These are phyloP conservation scores for Scleropages formosus DNA, from an alignment of 2,797 vertebrate genomes.

Conservation along the genomic window DNA sequence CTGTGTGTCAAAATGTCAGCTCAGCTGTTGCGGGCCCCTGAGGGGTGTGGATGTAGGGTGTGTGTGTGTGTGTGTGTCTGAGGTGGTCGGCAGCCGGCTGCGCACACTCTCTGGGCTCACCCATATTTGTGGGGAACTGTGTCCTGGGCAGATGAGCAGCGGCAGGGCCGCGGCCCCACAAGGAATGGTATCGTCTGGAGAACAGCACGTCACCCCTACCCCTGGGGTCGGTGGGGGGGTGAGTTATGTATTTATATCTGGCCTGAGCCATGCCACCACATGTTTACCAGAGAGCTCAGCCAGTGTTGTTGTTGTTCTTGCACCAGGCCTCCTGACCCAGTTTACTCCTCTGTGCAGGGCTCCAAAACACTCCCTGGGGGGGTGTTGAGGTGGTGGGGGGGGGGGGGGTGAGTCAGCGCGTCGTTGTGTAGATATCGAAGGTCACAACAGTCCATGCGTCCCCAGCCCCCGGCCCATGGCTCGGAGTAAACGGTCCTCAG, in stretches of 20 bases:
- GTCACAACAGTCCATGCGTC: neutral
- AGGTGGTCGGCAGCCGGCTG: neutral
- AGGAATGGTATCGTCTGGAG: conserved; percentile 33
- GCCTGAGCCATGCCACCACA: conserved; percentile 27
- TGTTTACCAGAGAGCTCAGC: conserved; percentile 31
- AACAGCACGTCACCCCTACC: conserved; percentile 3
- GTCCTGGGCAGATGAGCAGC: conserved; percentile 37
- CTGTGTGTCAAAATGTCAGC: conserved; percentile 9
- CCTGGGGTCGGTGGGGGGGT: neutral
- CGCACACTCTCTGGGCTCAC: no score
- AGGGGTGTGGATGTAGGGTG: neutral
- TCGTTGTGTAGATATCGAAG: neutral
- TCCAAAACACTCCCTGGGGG: conserved; percentile 3
- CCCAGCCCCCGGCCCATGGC: neutral
- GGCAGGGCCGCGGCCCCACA: conserved; percentile 35
- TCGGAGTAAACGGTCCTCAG: neutral
- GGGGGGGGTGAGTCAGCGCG: neutral
- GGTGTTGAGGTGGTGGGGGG: neutral
- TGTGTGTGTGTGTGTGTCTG: neutral
- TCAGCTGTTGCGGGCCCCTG: neutral
- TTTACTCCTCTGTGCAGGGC: neutral
- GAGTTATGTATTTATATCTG: conserved; percentile 40
- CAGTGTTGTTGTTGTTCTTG: conserved; percentile 23
- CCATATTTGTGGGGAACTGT: conserved; percentile 2
- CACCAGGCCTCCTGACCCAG: conserved; percentile 22